A percentile compares a stretch with the other conserved stretches of the same genome.
Conservation (phyloP, 2,113 vertebrate genomes). For the Eleginops maclovinus region DNA sequence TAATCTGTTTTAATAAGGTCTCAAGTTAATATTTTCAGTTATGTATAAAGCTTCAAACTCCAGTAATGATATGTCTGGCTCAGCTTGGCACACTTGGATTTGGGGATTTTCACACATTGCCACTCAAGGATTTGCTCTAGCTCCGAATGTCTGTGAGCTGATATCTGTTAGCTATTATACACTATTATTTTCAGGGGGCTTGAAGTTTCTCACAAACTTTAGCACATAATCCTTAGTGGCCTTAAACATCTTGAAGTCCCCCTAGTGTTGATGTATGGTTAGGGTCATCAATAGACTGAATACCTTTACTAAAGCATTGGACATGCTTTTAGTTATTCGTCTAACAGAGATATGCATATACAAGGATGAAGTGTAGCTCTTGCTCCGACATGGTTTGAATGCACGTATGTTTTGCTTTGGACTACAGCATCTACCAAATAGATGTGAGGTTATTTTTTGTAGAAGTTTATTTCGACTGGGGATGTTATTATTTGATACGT, state of each 20-base stretch:
- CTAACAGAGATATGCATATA: not conserved
- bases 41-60: not conserved
- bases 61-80: not conserved
- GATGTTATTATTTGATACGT: not conserved
- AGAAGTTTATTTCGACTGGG: not conserved
- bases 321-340: not conserved
- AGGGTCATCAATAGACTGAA: not conserved
- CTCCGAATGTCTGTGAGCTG: conserved; percentile 4
- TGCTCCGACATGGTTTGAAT: not conserved
- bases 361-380: not conserved
- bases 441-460: not conserved
- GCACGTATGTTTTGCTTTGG: not conserved
- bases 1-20: not conserved
- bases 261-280: not conserved
- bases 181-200: conserved; percentile 1
- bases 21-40: not conserved
- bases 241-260: not conserved
- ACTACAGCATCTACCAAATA: not conserved
- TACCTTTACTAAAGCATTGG: not conserved
- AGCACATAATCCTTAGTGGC: not conserved
- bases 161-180: conserved; percentile 23
- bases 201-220: not conserved
- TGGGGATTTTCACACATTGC: conserved; percentile 18
- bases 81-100: conserved; percentile 20
- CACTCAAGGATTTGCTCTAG: conserved; percentile 22